Evolutionary conservation across 1,140 invertebrate species (phyloP).

Genomic region (Araneus ventricosus): DNA sequence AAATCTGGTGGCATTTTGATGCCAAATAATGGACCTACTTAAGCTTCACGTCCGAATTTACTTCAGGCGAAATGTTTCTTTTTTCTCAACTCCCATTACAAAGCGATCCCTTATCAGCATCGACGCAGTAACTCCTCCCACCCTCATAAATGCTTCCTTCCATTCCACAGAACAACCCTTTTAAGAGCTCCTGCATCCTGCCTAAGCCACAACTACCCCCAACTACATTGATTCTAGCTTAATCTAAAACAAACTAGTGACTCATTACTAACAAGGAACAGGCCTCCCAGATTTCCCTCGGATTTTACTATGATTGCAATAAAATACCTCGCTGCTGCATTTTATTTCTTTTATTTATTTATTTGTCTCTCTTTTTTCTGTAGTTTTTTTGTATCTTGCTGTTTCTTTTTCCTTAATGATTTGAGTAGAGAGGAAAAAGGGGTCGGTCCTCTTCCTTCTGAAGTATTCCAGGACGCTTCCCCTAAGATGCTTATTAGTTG

Average conservation of each 20-base stretch:
- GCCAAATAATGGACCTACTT: too few species aligned
- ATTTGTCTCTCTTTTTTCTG: not conserved
- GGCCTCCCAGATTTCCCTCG: not conserved
- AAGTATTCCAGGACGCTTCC: conserved; percentile 7
- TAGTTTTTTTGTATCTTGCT: not conserved
- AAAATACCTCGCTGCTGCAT: not conserved
- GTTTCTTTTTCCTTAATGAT: conserved; percentile 24
- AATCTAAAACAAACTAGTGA: conserved; percentile 31
- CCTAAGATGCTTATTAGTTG: conserved; percentile 44
- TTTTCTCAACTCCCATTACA: not conserved
- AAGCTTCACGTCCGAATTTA: too few species aligned
- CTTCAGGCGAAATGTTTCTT: too few species aligned
- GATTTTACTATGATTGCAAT: conserved; percentile 22
- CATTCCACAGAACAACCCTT: not conserved
- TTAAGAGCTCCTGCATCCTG: not conserved
- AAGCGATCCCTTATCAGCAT: not conserved
- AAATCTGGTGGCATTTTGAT: too few species aligned
- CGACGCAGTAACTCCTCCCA: not conserved
- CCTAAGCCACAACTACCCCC: not conserved
- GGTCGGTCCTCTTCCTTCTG: not conserved
- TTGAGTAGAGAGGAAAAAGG: conserved; percentile 30
- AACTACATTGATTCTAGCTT: conserved; percentile 10
- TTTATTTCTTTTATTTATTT: not conserved
- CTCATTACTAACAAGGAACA: conserved; percentile 11
- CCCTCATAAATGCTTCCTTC: not conserved